Evolutionary conservation across 2,113 vertebrate species (phyloP).

Genomic region (Chamaea fasciata): DNA sequence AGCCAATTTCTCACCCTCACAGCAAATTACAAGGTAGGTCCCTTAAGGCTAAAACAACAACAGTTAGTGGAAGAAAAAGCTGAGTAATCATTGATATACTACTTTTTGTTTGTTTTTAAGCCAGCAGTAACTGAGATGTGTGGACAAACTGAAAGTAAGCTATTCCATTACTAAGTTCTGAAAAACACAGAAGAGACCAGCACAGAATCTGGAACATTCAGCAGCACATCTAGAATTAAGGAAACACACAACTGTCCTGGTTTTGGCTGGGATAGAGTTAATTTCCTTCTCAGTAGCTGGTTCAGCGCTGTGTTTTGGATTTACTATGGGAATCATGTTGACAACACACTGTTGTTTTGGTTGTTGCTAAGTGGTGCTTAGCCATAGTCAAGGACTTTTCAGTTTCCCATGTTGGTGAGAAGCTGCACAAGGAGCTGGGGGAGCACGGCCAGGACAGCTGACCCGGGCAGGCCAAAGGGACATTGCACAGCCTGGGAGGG

Average conservation of each 20-base stretch:
- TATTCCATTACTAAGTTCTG: not conserved
- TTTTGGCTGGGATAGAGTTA: not conserved
- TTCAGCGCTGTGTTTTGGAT: not conserved
- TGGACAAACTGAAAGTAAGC: not conserved
- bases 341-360: not conserved
- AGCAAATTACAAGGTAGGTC: not conserved
- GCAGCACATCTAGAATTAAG: not conserved
- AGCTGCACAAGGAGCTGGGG: not conserved
- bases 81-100: not conserved
- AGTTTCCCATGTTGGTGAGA: not conserved
- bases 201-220: not conserved
- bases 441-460: not conserved
- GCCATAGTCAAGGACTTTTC: not conserved
- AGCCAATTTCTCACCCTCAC: not conserved
- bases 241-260: not conserved
- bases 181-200: not conserved
- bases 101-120: not conserved
- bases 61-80: not conserved
- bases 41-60: not conserved
- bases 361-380: not conserved
- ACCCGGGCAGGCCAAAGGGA: not conserved
- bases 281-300: not conserved
- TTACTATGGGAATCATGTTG: not conserved
- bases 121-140: not conserved
- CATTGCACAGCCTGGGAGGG: not conserved